Percentiles rank a stretch among this genome's conserved stretches.
These are phyloP conservation scores for Bibio marci DNA, from an alignment of 2,888 invertebrate species.

Conservation along the genomic window DNA sequence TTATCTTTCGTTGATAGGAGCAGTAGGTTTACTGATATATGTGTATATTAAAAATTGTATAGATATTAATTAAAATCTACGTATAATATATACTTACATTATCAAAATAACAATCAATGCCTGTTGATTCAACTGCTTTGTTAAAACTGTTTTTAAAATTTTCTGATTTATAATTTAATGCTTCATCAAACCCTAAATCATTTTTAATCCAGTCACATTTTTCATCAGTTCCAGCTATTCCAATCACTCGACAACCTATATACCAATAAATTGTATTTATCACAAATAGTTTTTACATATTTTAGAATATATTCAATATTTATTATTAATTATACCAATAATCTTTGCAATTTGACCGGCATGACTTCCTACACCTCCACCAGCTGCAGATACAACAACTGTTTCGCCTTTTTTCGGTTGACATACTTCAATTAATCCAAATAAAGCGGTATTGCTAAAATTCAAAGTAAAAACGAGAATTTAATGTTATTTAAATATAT, in stretches of 20 bases:
- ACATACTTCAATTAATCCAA: slow-evolving; percentile 54
- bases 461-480: too few relatives aligned
- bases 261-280: too few relatives aligned
- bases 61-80: slow-evolving; percentile 21
- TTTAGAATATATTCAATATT: background rate
- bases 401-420: slow-evolving; percentile 54
- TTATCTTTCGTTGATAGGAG: too few relatives aligned
- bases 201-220: slow-evolving; percentile 50
- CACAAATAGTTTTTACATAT: background rate
- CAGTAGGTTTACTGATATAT: too few relatives aligned
- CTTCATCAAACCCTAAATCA: slow-evolving; percentile 46
- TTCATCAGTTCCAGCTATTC: slow-evolving; percentile 49
- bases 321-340: background rate
- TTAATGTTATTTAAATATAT: too few relatives aligned
- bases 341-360: slow-evolving; percentile 67
- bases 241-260: slow-evolving; percentile 50
- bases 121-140: slow-evolving; percentile 47
- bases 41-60: too few relatives aligned
- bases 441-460: slow-evolving; percentile 54
- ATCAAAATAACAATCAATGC: slow-evolving; percentile 61
- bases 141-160: slow-evolving; percentile 36
- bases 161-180: slow-evolving; percentile 53
- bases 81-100: slow-evolving; percentile 34
- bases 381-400: slow-evolving; percentile 54
- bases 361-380: slow-evolving; percentile 60